Base-by-base conservation (phyloP, 2,797 vertebrate species). In the Helicolenus hilgendorfi region DNA sequence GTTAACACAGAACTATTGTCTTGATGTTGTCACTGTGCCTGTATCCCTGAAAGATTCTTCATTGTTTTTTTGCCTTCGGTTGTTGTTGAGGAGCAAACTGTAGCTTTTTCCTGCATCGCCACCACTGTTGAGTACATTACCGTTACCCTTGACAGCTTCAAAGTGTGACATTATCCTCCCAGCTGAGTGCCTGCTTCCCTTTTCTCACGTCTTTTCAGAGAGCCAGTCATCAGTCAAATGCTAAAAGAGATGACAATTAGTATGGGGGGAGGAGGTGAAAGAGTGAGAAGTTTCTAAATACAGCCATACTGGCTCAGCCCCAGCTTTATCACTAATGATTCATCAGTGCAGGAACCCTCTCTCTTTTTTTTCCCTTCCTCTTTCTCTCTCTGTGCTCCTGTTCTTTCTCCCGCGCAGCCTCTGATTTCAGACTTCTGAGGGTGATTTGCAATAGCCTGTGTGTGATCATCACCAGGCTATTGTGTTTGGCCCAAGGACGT, bases 201-300 rank as follows among this genome's bases (percentile, higher is more conserved):
- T 92, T 92, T 89, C 83, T 82, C 88, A 81, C 76, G 18, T 93
- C 87, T 91, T 95, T 89, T 77, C 89, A 88, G 88, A 86, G 91
- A 93, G 86, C 83, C 90, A 92, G 94, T 95, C 93, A 95, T 95
- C 92, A 92, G 96, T 96, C 94, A 96, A 93, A 90, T 2, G 79
- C 93, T 90, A 89, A 94, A 93, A 90, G 90, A 95, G 88, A 94
- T 91, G 93, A 96, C 93, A 95, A 95, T 95, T 96, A 95, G 91
- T 91, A 86, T 76, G 56, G 89, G 87, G 86, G 83, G 87, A 91
- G 89, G 90, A 83, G 88, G 62, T 90, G 90, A 91, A 87, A 87
- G 93, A 92, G 92, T 95, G 95, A 95, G 94, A 96, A 95, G 92
- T 94, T 96, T 97, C 95, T 97, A 97, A 97, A 96, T 96, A 87